Evolutionary conservation across 2,888 invertebrate genomes (phyloP).

Genomic region (Rhagonycha lutea): DNA sequence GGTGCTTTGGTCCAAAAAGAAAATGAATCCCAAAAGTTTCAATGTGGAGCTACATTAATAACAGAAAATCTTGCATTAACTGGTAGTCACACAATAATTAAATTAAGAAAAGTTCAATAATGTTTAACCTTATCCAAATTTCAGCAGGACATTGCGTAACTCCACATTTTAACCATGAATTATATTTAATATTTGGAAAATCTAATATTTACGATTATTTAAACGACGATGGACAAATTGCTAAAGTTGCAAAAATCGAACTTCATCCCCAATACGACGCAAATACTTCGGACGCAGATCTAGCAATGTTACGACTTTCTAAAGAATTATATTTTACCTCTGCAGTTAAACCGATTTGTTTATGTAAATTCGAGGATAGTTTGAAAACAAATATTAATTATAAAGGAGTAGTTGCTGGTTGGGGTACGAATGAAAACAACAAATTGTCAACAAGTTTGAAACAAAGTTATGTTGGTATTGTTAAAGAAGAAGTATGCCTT

Average conservation of each 20-base stretch:
- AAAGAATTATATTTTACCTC: slow-evolving; percentile 58
- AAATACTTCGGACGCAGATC: slow-evolving; percentile 60
- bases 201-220: slow-evolving; percentile 44
- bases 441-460: slow-evolving; percentile 57
- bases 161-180: neutral
- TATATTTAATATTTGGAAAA: slow-evolving; percentile 40
- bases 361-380: slow-evolving; percentile 60
- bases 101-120: neutral
- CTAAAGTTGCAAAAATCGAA: slow-evolving; percentile 49
- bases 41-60: slow-evolving; percentile 50
- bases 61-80: slow-evolving; percentile 49
- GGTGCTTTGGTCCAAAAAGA: slow-evolving; percentile 48
- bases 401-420: slow-evolving; percentile 61
- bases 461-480: slow-evolving; percentile 59
- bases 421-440: slow-evolving; percentile 60
- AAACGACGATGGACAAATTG: slow-evolving; percentile 38
- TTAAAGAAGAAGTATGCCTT: slow-evolving; percentile 60
- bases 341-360: slow-evolving; percentile 63
- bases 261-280: slow-evolving; percentile 64
- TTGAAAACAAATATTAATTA: slow-evolving; percentile 47
- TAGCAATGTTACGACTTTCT: slow-evolving; percentile 60
- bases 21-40: slow-evolving; percentile 47
- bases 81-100: slow-evolving; percentile 36
- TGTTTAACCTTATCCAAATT: slow-evolving; percentile 11
- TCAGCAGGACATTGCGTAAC: slow-evolving; percentile 49